Conservation (phyloP, 2,888 invertebrate species). For the Teinopalpus imperialis region DNA sequence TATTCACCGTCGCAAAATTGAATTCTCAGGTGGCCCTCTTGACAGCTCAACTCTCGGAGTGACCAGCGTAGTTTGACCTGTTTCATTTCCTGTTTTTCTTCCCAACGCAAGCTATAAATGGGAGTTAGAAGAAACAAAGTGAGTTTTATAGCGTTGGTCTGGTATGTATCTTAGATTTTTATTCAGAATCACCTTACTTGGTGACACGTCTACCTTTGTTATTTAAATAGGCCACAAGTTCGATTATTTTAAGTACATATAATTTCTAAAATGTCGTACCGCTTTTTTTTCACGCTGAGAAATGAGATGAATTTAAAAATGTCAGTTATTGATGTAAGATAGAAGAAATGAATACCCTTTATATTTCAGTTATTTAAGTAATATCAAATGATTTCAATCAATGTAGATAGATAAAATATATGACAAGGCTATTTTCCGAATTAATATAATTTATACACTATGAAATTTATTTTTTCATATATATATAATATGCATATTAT, state of each 20-base stretch:
- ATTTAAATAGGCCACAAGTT: slow-evolving; percentile 13
- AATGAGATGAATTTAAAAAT: no score
- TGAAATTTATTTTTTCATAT: no score
- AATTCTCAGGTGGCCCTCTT: slow-evolving; percentile 72
- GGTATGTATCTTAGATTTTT: slow-evolving; percentile 16
- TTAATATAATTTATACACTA: no score
- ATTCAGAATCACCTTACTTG: slow-evolving; percentile 16
- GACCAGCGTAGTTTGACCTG: slow-evolving; percentile 9
- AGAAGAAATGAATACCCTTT: no score
- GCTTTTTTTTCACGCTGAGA: no score
- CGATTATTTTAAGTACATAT: neutral
- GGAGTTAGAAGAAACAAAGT: slow-evolving; percentile 6
- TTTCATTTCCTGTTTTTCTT: slow-evolving; percentile 7
- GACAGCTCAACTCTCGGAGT: slow-evolving; percentile 8
- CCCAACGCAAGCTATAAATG: neutral
- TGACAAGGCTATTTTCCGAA: no score
- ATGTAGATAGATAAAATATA: no score
- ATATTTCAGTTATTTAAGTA: no score
- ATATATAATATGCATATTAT: no score
- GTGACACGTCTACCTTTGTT: slow-evolving; percentile 16
- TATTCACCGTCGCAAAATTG: slow-evolving; percentile 74
- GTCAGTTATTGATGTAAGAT: no score
- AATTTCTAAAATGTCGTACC: no score
- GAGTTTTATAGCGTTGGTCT: slow-evolving; percentile 9
- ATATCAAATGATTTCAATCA: no score